Evolutionary conservation across 1,140 invertebrate species (phyloP).

Genomic region (Apis cerana): DNA sequence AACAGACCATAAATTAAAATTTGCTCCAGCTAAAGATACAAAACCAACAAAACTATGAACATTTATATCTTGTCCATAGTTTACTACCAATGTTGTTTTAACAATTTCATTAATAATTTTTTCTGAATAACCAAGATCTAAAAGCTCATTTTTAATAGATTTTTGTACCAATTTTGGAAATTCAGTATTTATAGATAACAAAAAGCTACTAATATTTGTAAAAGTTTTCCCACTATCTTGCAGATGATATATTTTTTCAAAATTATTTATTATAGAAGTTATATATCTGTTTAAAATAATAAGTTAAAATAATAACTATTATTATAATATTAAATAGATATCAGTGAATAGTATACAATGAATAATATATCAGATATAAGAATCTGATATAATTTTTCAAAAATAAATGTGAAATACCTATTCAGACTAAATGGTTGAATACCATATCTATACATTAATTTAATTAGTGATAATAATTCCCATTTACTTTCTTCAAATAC

Average conservation of each 20-base stretch:
- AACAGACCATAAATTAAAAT: slow-evolving; percentile 83
- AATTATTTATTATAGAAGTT: slow-evolving; percentile 70
- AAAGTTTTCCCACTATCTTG: slow-evolving; percentile 82
- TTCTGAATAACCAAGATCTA: slow-evolving; percentile 77
- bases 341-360: too few relatives aligned
- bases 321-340: not conserved
- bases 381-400: not conserved
- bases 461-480: slow-evolving; percentile 76
- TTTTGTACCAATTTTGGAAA: slow-evolving; percentile 80
- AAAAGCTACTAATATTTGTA: slow-evolving; percentile 80
- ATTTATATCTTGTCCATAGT: slow-evolving; percentile 85
- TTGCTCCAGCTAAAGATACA: slow-evolving; percentile 83
- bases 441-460: slow-evolving; percentile 84
- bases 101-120: slow-evolving; percentile 83
- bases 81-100: slow-evolving; percentile 81
- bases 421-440: slow-evolving; percentile 79
- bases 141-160: slow-evolving; percentile 78
- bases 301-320: too few relatives aligned
- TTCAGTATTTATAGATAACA: slow-evolving; percentile 81
- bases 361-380: too few relatives aligned
- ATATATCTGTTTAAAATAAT: slow-evolving; percentile 63
- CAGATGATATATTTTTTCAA: slow-evolving; percentile 83
- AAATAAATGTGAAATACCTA: slow-evolving; percentile 66
- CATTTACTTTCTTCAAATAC: slow-evolving; percentile 81
- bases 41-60: slow-evolving; percentile 84